phyloP scores from a whole-genome alignment of 2,888 invertebrate genomes.

The Bursaphelenchus okinawaensis region DNA sequence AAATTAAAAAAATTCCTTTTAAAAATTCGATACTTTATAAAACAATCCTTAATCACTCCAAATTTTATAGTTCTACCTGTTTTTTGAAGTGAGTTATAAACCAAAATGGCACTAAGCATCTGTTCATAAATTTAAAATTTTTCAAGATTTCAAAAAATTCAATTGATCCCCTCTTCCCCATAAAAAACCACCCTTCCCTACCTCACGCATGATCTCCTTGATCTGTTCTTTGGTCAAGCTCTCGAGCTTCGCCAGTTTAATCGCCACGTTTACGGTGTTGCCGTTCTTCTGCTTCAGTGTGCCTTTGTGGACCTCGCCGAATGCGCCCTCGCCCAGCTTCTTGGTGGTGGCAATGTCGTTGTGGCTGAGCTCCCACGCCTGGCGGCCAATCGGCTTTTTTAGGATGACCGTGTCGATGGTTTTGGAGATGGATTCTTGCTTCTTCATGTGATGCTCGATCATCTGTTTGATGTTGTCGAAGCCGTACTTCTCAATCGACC shows the following conservation, averaged over 20 bases:
- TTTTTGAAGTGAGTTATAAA: no score
- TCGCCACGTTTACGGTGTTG: conserved; percentile 14
- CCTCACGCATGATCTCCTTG: conserved; percentile 41
- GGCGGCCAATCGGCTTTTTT: conserved; percentile 26
- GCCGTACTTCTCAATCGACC: conserved; percentile 7
- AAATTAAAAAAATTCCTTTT: neutral
- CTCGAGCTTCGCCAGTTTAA: conserved; percentile 32
- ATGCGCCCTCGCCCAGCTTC: conserved; percentile 46
- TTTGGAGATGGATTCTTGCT: conserved; percentile 16
- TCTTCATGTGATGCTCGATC: conserved; percentile 20
- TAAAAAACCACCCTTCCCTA: neutral
- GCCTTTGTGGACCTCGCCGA: conserved; percentile 38
- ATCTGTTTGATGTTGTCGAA: conserved; percentile 18
- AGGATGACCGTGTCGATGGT: conserved; percentile 19
- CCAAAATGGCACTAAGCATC: no score
- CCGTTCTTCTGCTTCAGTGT: conserved; percentile 11
- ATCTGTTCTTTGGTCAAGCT: conserved; percentile 38
- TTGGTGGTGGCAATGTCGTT: conserved; percentile 37
- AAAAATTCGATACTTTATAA: no score
- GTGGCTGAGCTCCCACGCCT: conserved; percentile 41
- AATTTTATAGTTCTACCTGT: no score
- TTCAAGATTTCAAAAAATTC: no score
- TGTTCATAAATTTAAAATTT: no score
- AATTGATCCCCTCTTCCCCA: no score
- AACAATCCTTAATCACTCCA: no score